A percentile compares a stretch with the other conserved stretches of the same genome.
Evolutionary conservation across 2,888 invertebrate species (phyloP).

Genomic region (Lysandra coridon): DNA sequence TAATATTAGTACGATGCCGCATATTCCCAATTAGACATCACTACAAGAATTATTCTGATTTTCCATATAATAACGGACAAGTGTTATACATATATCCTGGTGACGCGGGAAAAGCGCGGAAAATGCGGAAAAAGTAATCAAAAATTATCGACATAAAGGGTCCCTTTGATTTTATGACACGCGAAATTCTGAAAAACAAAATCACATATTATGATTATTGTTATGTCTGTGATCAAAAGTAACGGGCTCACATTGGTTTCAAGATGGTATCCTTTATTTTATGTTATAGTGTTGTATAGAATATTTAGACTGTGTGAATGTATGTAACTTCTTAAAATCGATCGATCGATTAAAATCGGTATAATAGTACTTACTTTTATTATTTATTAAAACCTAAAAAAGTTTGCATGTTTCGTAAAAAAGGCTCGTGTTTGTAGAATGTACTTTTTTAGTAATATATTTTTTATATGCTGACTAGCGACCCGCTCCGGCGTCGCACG

Average conservation of each 20-base stretch:
- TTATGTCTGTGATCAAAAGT: neutral
- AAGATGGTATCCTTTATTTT: slow-evolving; percentile 1
- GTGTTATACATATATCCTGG: neutral
- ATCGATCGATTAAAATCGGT: too few relatives aligned
- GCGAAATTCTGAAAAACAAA: neutral
- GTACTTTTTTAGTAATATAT: too few relatives aligned
- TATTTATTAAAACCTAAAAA: too few relatives aligned
- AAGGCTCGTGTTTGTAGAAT: too few relatives aligned
- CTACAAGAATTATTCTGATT: neutral
- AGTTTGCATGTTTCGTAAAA: too few relatives aligned
- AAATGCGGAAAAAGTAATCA: slow-evolving; percentile 3
- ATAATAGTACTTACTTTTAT: too few relatives aligned
- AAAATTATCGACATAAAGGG: slow-evolving; percentile 19
- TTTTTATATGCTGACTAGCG: too few relatives aligned
- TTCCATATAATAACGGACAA: slow-evolving; percentile 9
- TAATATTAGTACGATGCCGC: neutral
- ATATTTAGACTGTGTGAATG: too few relatives aligned
- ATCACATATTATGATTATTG: neutral
- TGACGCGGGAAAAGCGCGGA: neutral
- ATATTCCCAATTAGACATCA: neutral
- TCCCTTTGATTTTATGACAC: slow-evolving; percentile 5
- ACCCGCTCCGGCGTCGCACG: too few relatives aligned
- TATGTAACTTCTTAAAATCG: neutral
- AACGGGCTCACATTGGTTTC: neutral
- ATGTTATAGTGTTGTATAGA: neutral